Evolutionary conservation across 2,888 invertebrate species (phyloP).

Genomic region (Alloplasta piceator): DNA sequence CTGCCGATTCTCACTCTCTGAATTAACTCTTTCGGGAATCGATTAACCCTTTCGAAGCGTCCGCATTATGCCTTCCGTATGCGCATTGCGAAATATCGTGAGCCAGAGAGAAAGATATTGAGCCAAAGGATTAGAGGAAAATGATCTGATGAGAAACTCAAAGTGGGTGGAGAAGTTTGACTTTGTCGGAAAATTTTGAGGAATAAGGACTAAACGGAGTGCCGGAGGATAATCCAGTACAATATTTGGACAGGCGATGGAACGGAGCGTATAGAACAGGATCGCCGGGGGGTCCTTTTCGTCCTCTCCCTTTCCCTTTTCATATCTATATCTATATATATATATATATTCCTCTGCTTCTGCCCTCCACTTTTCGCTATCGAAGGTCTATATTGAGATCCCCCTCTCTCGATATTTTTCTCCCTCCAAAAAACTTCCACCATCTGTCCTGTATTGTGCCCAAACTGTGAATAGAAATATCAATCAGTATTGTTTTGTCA

Average conservation of each 20-base stretch:
- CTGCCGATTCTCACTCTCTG: slow-evolving; percentile 17
- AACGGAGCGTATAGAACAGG: slow-evolving; percentile 50
- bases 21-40: slow-evolving; percentile 59
- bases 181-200: slow-evolving; percentile 24
- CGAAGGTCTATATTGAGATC: background rate
- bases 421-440: slow-evolving; percentile 19
- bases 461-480: background rate
- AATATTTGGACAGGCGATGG: slow-evolving; percentile 69
- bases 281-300: slow-evolving; percentile 54
- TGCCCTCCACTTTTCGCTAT: slow-evolving; percentile 10
- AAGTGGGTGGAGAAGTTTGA: slow-evolving; percentile 49
- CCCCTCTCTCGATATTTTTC: slow-evolving; percentile 1
- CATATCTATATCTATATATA: background rate
- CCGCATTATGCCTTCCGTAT: background rate
- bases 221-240: slow-evolving; percentile 58
- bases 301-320: slow-evolving; percentile 22
- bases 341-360: background rate
- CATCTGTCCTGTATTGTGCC: background rate
- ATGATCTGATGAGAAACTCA: slow-evolving; percentile 27
- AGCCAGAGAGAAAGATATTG: slow-evolving; percentile 1
- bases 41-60: slow-evolving; percentile 57
- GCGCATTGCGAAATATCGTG: background rate
- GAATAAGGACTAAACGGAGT: slow-evolving; percentile 63
- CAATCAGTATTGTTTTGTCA: too few relatives aligned
- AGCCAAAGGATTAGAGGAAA: slow-evolving; percentile 28